Evolutionary conservation across 2,797 vertebrate species (phyloP).

Genomic region (Malurus leucopterus): DNA sequence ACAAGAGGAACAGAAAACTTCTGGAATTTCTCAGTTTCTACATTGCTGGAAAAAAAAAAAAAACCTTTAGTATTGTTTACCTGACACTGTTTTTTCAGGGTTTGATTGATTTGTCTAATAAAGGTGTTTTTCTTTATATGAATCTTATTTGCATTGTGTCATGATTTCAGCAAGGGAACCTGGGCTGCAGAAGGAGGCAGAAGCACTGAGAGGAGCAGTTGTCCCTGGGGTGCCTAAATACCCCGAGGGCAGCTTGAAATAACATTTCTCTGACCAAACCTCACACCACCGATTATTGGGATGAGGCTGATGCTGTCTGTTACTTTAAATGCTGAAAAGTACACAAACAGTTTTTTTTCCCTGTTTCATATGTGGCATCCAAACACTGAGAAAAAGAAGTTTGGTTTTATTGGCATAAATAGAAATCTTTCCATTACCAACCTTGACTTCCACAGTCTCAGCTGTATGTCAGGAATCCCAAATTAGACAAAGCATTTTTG

Average conservation of each 20-base stretch:
- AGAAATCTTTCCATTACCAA: background rate
- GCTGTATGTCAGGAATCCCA: background rate
- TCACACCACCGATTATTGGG: background rate
- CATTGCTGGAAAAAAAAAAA: constrained; percentile 16
- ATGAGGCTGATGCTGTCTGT: background rate
- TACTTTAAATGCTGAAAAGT: background rate
- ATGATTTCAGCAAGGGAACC: background rate
- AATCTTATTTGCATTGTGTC: background rate
- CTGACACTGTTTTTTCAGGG: constrained; percentile 40
- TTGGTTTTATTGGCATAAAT: background rate
- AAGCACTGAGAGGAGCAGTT: accelerated
- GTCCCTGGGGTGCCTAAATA: background rate
- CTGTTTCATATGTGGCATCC: background rate
- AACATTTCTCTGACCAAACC: background rate
- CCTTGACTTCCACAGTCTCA: background rate
- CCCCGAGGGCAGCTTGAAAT: background rate
- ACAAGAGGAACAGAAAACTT: background rate
- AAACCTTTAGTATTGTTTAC: constrained; percentile 23
- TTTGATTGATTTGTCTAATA: constrained; percentile 54
- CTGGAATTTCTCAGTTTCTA: constrained; percentile 12
- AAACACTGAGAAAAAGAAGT: background rate
- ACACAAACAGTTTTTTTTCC: accelerated
- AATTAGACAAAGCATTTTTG: accelerated
- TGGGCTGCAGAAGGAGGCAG: background rate
- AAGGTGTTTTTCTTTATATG: constrained; percentile 59